Conservation (phyloP, 2,888 invertebrate species). For the Balanococcus diminutus region DNA sequence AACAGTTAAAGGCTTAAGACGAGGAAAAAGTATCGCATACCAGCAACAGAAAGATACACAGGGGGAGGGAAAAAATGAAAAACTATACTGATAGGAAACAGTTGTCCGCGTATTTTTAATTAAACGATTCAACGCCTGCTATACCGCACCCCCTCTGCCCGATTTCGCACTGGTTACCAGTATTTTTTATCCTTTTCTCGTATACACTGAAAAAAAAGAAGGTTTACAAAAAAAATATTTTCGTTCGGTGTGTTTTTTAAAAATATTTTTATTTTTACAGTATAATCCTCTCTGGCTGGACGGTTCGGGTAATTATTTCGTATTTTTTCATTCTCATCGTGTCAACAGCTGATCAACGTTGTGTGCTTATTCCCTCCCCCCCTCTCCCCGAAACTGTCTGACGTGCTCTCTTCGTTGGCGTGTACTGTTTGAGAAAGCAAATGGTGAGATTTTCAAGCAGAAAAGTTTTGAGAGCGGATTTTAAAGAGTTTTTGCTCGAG, state of each 20-base stretch:
- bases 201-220: background rate
- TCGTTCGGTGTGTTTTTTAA: background rate
- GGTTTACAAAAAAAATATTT: background rate
- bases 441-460: background rate
- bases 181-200: conserved; percentile 7
- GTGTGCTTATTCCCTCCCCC: background rate
- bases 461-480: background rate
- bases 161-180: background rate
- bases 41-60: background rate
- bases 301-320: conserved; percentile 11
- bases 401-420: background rate
- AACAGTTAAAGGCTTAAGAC: conserved; percentile 21
- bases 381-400: background rate
- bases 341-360: background rate
- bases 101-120: conserved; percentile 47
- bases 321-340: conserved; percentile 5
- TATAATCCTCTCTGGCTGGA: background rate
- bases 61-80: background rate
- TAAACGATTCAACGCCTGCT: conserved; percentile 38
- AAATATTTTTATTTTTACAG: background rate
- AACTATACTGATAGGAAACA: conserved; percentile 45
- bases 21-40: background rate
- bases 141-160: background rate
- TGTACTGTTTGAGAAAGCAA: background rate
- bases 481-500: background rate